Evolutionary conservation across 1,140 invertebrate species (phyloP), one percentile per base, ranked within the genome.

Genomic region (Stegodyphus dumicola): DNA sequence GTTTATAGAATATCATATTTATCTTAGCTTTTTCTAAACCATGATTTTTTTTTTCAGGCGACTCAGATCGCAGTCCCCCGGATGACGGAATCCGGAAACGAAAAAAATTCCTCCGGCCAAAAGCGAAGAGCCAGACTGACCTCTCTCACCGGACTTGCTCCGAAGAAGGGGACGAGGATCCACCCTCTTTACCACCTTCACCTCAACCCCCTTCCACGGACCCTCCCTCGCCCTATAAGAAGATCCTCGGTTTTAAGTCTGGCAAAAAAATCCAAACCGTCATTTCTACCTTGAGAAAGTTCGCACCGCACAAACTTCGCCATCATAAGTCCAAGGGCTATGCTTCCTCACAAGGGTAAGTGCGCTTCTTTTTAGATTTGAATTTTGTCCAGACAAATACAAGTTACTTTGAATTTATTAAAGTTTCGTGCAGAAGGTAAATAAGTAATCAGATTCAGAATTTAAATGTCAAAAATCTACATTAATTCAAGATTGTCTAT

Each of bases 191-290:
- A 18, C 60, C 76, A 60, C 69, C 69, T 49, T 80, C 77, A 7
- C 64, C 77, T 11, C 77, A 65, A n/a, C 70, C 76, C n/a, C 48
- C 74, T 9, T 13, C 67, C 7, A 66, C 76, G 9, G 52, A n/a
- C 6, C 75, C 83, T 1, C 60, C 84, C n/a, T 77, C 81, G 5
- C 74, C 73, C 65, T 66, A 78, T 56, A 74, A 54, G 13, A 74
- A 76, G 56, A 86, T 80, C 33, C 77, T 75, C 0, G 77, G 85
- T 7, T 76, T 80, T 33, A 66, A 74, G 51, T 86, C 85, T 5
- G 77, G 77, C 10, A 87, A 87, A 54, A 75, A 76, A 49, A 70
- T 88, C 60, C 87, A 88, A 10, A 85, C 52, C 11, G 84, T 88
- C 18, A 88, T 87, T 64, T 73, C 79, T n/a, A 84, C 87, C 1